Conservation (phyloP, 92 coral and sea anemone species). For the Parazoanthus atlanticus region DNA sequence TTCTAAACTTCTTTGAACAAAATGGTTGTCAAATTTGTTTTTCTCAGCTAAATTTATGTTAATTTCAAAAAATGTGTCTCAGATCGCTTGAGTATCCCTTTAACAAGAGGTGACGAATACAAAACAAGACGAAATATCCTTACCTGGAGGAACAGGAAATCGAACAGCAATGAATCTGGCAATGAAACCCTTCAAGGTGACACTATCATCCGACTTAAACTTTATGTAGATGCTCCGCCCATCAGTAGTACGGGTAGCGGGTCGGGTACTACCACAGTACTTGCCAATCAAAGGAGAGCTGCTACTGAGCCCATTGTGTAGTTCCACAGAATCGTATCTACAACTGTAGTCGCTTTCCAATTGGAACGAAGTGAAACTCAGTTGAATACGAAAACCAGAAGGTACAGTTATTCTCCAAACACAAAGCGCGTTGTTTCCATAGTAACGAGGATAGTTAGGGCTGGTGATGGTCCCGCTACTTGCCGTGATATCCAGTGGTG, state of each 20-base stretch:
- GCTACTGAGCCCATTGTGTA: neutral
- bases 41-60: no score
- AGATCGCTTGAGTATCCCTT: no score
- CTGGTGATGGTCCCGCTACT: neutral
- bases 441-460: constrained; percentile 1
- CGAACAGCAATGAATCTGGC: neutral
- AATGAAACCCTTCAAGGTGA: neutral
- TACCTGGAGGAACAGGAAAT: neutral
- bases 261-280: neutral
- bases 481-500: neutral
- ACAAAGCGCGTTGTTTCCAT: neutral
- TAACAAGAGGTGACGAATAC: no score
- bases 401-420: neutral
- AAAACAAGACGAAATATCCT: neutral
- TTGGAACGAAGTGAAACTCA: neutral
- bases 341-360: neutral
- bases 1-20: no score
- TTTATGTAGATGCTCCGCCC: neutral
- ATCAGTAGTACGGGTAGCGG: neutral
- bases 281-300: constrained; percentile 9
- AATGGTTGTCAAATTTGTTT: no score
- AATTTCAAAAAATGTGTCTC: no score
- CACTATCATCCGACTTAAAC: neutral
- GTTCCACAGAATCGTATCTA: neutral
- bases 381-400: constrained; percentile 22